A percentile compares a stretch with the other conserved stretches of the same genome.
These are phyloP conservation scores for Zelleria hepariella DNA, from an alignment of 2,888 invertebrate genomes.

Conservation along the genomic window DNA sequence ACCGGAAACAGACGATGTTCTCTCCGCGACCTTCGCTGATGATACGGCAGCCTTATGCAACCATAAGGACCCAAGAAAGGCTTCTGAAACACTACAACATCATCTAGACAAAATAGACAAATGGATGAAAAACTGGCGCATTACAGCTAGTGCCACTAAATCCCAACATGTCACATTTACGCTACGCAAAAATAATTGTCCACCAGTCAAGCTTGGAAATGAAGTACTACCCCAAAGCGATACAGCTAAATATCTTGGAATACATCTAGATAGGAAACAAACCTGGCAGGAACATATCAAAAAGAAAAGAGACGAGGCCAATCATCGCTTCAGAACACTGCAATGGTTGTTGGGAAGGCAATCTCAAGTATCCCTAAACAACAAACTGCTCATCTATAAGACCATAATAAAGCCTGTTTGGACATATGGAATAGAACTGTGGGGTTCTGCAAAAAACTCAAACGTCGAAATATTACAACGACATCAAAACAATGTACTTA, in stretches of 20 bases:
- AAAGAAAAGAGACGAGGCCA: not conserved
- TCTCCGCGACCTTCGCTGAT: conserved; percentile 13
- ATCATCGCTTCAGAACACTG: no score
- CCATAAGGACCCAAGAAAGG: conserved; percentile 4
- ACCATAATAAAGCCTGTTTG: no score
- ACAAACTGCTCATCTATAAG: no score
- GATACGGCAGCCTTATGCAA: conserved; percentile 11
- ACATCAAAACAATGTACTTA: no score
- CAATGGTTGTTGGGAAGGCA: no score
- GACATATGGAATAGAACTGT: no score
- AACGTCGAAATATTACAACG: no score
- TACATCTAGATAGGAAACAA: conserved; percentile 4
- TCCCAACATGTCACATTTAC: conserved; percentile 12
- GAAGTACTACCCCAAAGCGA: not conserved
- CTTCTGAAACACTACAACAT: conserved; percentile 7
- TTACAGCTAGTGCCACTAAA: conserved; percentile 9
- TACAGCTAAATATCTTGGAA: conserved; percentile 7
- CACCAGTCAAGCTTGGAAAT: conserved; percentile 6
- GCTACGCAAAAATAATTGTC: conserved; percentile 7
- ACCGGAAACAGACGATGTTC: not conserved
- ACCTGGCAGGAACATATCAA: conserved; percentile 9
- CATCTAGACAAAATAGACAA: conserved; percentile 4
- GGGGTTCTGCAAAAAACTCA: no score
- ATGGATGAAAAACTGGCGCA: conserved; percentile 14
- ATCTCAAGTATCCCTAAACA: no score